Evolutionary conservation across 2,888 invertebrate genomes (phyloP).

Genomic region (Rotaria macrura): DNA sequence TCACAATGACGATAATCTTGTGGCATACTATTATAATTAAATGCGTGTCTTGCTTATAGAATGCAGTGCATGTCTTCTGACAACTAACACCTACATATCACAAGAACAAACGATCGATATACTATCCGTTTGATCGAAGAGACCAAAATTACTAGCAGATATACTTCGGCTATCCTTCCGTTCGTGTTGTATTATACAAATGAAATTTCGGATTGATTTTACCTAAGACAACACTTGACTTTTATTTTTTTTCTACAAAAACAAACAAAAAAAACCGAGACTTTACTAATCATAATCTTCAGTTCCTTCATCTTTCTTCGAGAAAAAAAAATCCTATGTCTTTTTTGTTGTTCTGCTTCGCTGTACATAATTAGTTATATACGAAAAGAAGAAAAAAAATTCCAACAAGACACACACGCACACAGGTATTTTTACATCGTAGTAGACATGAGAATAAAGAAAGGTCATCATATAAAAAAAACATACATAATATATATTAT

Average conservation of each 20-base stretch:
- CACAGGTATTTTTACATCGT: background rate
- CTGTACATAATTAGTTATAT: background rate
- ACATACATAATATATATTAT: constrained; percentile 10
- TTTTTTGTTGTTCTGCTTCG: background rate
- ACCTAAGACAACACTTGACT: background rate
- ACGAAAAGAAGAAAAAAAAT: background rate
- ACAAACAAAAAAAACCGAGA: background rate
- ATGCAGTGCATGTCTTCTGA: too few species aligned
- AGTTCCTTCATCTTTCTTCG: background rate
- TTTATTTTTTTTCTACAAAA: background rate
- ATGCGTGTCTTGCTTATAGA: too few species aligned
- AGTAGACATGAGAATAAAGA: background rate
- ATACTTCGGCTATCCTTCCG: too few species aligned
- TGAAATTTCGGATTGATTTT: background rate
- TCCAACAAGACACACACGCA: background rate
- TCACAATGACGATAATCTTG: too few species aligned
- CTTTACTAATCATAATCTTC: background rate
- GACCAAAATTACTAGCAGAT: too few species aligned
- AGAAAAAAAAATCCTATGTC: background rate
- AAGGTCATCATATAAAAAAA: background rate
- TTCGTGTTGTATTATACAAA: too few species aligned
- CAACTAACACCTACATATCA: too few species aligned
- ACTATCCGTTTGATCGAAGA: too few species aligned
- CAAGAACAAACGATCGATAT: too few species aligned
- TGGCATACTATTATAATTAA: too few species aligned